Evolutionary conservation across 2,888 invertebrate genomes (phyloP).

Genomic region (Rutpela maculata): DNA sequence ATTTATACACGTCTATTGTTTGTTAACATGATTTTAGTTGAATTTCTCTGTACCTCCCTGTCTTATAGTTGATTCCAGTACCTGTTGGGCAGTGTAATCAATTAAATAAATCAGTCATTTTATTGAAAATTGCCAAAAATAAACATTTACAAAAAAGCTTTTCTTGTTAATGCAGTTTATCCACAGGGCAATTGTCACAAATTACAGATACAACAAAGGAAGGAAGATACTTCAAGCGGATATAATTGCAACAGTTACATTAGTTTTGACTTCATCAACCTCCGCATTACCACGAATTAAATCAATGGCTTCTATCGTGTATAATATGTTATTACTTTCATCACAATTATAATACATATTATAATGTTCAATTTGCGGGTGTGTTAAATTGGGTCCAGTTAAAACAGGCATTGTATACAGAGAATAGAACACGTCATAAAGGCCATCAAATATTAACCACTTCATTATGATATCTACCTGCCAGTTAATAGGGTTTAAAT

Average conservation of each 20-base stretch:
- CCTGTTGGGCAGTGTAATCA: no score
- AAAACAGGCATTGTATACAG: slow-evolving; percentile 42
- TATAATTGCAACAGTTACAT: not conserved
- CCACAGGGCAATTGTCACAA: no score
- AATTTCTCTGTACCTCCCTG: no score
- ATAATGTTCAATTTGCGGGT: slow-evolving; percentile 36
- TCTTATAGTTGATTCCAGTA: no score
- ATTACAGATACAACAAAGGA: not conserved
- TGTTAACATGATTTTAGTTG: no score
- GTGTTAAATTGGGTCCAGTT: slow-evolving; percentile 43
- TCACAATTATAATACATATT: slow-evolving; percentile 22
- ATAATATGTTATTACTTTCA: slow-evolving; percentile 30
- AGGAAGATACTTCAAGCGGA: not conserved
- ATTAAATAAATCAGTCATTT: no score
- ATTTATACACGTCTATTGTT: no score
- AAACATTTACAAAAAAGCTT: no score
- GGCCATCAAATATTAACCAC: slow-evolving; percentile 71
- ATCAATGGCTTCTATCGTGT: not conserved
- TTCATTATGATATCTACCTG: slow-evolving; percentile 73
- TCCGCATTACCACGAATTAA: slow-evolving; percentile 20
- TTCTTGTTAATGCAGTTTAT: no score
- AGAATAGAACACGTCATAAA: slow-evolving; percentile 59
- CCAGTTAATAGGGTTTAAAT: slow-evolving; percentile 73
- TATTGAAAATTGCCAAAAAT: no score
- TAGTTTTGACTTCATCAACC: not conserved